Conservation (phyloP, 2,797 vertebrate genomes). For the Phoxinus dragarum region DNA sequence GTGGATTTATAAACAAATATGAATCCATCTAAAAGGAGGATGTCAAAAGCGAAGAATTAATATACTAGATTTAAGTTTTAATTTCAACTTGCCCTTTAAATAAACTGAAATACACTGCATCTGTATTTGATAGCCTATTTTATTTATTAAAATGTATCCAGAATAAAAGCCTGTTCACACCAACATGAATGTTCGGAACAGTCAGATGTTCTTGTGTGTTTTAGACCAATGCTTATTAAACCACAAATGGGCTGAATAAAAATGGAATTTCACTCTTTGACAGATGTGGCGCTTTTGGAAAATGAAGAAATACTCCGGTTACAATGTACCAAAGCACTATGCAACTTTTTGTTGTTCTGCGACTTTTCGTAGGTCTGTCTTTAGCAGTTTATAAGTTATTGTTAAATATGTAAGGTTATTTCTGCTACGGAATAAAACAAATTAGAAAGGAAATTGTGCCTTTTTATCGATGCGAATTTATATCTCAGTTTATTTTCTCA, state of each 20-base stretch:
- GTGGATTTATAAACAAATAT: background rate
- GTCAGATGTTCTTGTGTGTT: background rate
- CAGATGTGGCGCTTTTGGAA: background rate
- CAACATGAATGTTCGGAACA: background rate
- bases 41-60: conserved; percentile 1
- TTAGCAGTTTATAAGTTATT: background rate
- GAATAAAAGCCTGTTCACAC: conserved; percentile 11
- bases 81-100: background rate
- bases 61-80: background rate
- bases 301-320: background rate
- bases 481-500: background rate
- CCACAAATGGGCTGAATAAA: background rate
- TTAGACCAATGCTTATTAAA: background rate
- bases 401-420: background rate
- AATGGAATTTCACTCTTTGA: background rate
- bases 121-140: background rate
- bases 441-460: background rate
- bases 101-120: background rate
- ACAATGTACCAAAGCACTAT: background rate
- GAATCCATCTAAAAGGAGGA: conserved; percentile 21
- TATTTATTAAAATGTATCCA: background rate
- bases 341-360: background rate
- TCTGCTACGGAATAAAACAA: background rate
- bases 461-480: background rate
- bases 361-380: background rate